Percentiles rank a stretch among this genome's conserved stretches.
phyloP scores from a whole-genome alignment of 2,797 vertebrate species.

The Natrix natrix region DNA sequence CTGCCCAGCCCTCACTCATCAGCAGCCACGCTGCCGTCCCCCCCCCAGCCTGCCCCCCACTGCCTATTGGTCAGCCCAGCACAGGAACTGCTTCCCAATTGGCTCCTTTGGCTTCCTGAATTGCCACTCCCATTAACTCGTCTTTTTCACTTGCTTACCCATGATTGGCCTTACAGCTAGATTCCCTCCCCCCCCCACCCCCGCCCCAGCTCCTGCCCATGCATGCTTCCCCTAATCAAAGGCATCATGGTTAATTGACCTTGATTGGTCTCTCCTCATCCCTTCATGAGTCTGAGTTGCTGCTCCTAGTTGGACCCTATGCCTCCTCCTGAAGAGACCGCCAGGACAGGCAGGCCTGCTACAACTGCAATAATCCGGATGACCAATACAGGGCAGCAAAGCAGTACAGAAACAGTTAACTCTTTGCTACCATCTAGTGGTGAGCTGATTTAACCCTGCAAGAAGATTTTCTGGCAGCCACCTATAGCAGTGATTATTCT shows the following conservation, averaged over 20 bases:
- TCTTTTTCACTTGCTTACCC: neutral
- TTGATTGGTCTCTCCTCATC: neutral
- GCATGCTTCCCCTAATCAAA: neutral
- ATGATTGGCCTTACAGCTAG: neutral
- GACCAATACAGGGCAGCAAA: neutral
- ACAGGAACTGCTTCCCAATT: neutral
- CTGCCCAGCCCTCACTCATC: neutral
- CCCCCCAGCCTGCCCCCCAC: neutral
- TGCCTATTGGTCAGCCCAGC: neutral
- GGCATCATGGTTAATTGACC: neutral
- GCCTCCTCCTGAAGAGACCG: neutral
- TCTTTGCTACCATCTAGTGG: neutral
- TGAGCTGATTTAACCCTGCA: neutral
- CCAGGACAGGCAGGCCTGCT: neutral
- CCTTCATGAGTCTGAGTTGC: neutral
- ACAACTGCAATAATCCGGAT: neutral
- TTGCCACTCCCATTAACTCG: no score
- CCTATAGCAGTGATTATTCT: neutral
- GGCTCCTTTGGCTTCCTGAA: neutral
- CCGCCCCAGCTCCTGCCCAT: neutral
- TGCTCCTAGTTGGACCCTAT: neutral
- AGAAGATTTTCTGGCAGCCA: neutral
- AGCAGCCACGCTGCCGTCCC: neutral
- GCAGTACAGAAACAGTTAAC: neutral
- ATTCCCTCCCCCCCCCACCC: neutral